Evolutionary conservation across 1,140 invertebrate species (phyloP).

Genomic region (Bombyx mori): ASM3026992v2 NC_085117.1:832501-833000

Average conservation of each 20-base stretch:
- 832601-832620: neutral
- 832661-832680: neutral
- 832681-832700: constrained; percentile 1
- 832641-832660: neutral
- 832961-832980: constrained; percentile 15
- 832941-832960: constrained; percentile 15
- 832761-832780: constrained; percentile 5
- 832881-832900: constrained; percentile 14
- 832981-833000: constrained; percentile 23
- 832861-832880: constrained; percentile 15
- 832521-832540: constrained; percentile 1
- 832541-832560: neutral
- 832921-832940: constrained; percentile 14
- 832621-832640: neutral
- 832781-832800: constrained; percentile 16
- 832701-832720: neutral
- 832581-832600: neutral
- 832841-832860: constrained; percentile 12
- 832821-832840: constrained; percentile 10
- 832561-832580: neutral
- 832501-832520: neutral
- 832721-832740: neutral
- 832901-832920: constrained; percentile 16
- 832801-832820: constrained; percentile 10
- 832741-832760: neutral